phyloP scores from a whole-genome alignment of 2,797 vertebrate species.

The Sebastes diploproa region DNA sequence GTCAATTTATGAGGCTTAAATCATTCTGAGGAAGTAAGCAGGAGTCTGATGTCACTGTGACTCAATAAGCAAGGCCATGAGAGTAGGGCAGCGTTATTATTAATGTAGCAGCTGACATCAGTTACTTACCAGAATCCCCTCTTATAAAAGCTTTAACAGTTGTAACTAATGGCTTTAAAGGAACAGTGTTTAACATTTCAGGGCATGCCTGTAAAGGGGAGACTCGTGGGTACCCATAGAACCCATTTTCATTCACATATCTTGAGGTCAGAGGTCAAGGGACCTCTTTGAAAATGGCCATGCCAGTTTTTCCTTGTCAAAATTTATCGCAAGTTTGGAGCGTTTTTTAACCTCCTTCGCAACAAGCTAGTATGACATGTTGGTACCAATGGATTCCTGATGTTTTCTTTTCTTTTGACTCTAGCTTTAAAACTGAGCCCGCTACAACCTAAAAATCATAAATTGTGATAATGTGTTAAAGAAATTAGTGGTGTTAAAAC shows the following conservation, averaged over 20 bases:
- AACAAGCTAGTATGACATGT: too few species aligned
- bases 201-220: too few species aligned
- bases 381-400: rapidly evolving
- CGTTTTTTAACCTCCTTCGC: too few species aligned
- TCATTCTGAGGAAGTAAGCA: slow-evolving; percentile 47
- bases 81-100: neutral
- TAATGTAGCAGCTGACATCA: slow-evolving; percentile 6
- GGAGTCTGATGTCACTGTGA: slow-evolving; percentile 31
- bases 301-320: too few species aligned
- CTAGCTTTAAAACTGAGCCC: too few species aligned
- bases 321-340: rapidly evolving
- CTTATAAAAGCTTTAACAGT: neutral
- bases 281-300: too few species aligned
- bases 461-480: rapidly evolving
- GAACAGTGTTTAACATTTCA: neutral
- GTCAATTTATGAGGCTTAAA: slow-evolving; percentile 48
- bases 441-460: too few species aligned
- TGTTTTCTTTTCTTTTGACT: too few species aligned
- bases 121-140: neutral
- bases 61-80: slow-evolving; percentile 1
- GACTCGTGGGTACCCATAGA: rapidly evolving
- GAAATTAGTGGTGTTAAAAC: too few species aligned
- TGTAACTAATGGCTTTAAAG: neutral
- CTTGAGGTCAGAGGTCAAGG: too few species aligned
- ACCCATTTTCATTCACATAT: too few species aligned